A percentile compares a stretch with the other conserved stretches of the same genome.
Evolutionary conservation across 1,140 invertebrate species (phyloP).

Genomic region (Trypoxylus dichotomus): DNA sequence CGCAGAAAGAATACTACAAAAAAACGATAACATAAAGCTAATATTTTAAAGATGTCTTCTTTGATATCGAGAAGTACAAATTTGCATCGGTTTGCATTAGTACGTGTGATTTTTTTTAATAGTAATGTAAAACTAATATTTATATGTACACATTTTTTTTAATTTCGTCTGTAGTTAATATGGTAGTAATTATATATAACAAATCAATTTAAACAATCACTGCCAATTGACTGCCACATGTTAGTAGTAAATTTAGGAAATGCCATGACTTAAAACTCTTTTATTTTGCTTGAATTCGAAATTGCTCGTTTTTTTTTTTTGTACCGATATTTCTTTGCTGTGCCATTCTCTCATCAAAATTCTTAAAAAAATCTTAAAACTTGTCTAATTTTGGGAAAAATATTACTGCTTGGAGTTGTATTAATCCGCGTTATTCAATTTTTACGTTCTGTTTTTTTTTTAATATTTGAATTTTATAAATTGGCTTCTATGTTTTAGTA

Average conservation of each 20-base stretch:
- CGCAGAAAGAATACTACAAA: not conserved
- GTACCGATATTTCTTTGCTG: conserved; percentile 22
- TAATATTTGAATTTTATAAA: not conserved
- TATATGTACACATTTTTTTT: conserved; percentile 31
- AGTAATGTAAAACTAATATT: conserved; percentile 31
- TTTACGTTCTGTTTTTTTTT: not conserved
- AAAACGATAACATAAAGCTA: not conserved
- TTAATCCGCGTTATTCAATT: not conserved
- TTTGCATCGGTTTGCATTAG: conserved; percentile 27
- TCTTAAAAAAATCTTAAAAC: not conserved
- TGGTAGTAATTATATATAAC: conserved; percentile 29
- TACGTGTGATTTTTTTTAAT: conserved; percentile 31
- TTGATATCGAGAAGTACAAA: conserved; percentile 28
- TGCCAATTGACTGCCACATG: conserved; percentile 37
- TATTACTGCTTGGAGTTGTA: not conserved
- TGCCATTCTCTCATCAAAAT: conserved; percentile 31
- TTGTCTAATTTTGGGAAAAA: not conserved
- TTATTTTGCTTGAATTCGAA: conserved; percentile 14
- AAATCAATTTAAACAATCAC: conserved; percentile 38
- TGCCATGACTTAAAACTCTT: conserved; percentile 33
- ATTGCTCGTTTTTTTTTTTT: conserved; percentile 8
- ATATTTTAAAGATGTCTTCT: conserved; percentile 10
- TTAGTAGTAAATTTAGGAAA: conserved; percentile 34
- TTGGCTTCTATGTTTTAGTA: not conserved
- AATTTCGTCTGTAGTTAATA: conserved; percentile 30